Conservation (phyloP, 2,113 vertebrate genomes). For the Eupsittula cactorum region DNA sequence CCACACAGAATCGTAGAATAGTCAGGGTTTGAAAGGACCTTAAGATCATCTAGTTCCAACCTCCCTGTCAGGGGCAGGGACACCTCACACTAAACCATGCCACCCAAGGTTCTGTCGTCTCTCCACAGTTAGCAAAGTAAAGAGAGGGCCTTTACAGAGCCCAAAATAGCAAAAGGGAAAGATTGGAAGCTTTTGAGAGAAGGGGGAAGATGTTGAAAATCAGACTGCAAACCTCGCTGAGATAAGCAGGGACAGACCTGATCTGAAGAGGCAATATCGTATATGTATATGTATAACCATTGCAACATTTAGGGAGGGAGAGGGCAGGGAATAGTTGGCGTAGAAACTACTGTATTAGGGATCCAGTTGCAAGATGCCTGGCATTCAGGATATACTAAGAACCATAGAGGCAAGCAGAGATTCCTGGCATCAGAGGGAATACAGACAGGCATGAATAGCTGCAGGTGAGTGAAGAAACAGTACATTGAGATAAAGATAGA, state of each 20-base stretch:
- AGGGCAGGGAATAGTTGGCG: neutral
- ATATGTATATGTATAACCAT: neutral
- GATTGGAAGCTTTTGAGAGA: neutral
- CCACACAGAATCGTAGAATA: neutral
- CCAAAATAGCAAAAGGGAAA: neutral
- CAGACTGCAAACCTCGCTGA: neutral
- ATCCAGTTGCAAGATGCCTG: neutral
- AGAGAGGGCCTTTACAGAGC: neutral
- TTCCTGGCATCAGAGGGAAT: neutral
- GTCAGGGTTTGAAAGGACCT: too few relatives aligned
- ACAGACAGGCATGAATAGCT: neutral
- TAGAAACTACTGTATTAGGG: neutral
- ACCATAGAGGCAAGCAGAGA: neutral
- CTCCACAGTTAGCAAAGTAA: neutral
- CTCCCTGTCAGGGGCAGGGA: too few relatives aligned
- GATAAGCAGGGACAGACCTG: neutral
- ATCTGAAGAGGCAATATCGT: neutral
- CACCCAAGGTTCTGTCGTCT: too few relatives aligned
- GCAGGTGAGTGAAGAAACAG: neutral
- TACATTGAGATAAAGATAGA: neutral
- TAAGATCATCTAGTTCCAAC: too few relatives aligned
- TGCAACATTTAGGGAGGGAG: neutral
- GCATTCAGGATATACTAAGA: neutral
- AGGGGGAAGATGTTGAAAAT: neutral
- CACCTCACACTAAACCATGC: too few relatives aligned